phyloP scores from a whole-genome alignment of 2,888 invertebrate species.

The Stomorhina lunata region DNA sequence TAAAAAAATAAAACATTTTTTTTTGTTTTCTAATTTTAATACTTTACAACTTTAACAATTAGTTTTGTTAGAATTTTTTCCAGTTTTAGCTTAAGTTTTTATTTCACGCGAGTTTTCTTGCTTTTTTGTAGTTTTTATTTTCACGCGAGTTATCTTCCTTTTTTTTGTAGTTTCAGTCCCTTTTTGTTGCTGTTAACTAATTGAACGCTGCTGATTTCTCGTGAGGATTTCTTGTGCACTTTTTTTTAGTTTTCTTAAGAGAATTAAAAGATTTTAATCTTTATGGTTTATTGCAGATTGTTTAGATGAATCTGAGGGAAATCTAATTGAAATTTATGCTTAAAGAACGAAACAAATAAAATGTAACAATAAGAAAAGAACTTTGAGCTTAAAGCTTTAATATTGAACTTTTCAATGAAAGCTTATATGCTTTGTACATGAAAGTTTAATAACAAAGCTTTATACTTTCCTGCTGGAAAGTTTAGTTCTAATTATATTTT shows the following conservation, averaged over 20 bases:
- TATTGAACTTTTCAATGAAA: too few species aligned
- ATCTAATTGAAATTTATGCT: conserved; percentile 29
- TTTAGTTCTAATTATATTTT: too few species aligned
- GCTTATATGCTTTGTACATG: too few species aligned
- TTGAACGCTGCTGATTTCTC: conserved; percentile 59
- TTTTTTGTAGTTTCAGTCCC: not conserved
- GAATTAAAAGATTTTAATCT: conserved; percentile 51
- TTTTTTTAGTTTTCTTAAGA: conserved; percentile 33
- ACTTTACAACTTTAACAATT: conserved; percentile 49
- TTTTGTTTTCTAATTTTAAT: conserved; percentile 27
- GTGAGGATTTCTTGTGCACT: conserved; percentile 35
- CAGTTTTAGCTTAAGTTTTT: conserved; percentile 19
- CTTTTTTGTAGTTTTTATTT: conserved; percentile 12
- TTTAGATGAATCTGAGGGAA: not conserved
- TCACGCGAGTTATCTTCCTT: not conserved
- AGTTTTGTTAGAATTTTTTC: conserved; percentile 39
- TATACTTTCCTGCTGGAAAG: too few species aligned
- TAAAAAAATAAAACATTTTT: conserved; percentile 10
- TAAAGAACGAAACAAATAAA: not conserved
- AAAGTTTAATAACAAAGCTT: too few species aligned
- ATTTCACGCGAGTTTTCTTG: conserved; percentile 44
- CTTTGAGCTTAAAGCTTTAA: too few species aligned
- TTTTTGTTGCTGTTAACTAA: conserved; percentile 21
- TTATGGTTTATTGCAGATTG: conserved; percentile 17
- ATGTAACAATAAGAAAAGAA: too few species aligned